Evolutionary conservation across 92 coral and sea anemone species (phyloP), one percentile per base, ranked within the genome.

Genomic region (Micromussa lordhowensis): DNA sequence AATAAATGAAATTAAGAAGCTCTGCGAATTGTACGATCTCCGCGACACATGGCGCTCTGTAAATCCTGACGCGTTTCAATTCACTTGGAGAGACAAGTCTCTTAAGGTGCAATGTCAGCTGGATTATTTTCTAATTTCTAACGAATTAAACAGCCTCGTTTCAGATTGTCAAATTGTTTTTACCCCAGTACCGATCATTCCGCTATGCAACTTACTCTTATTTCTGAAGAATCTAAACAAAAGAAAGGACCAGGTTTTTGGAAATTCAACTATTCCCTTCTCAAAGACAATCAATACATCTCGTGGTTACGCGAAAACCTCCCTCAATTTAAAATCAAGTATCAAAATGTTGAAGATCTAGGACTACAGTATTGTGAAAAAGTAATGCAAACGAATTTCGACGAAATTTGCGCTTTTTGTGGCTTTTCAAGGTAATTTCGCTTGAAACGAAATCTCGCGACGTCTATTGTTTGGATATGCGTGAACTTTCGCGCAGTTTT

Each of bases 241-340:
- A 54, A 53, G n/a, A 78, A 78, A 53, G 82, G 82, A 26, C 82
- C 82, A 16, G 38, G 82, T 35, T 54, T 54, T 35, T 78, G 82
- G 82, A 78, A 51, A 22, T 78, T 78, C 44, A 78, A 78, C 68
- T 3, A 53, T 9, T 78, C 82, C 22, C 68, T 53, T 78, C 68
- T 53, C 3, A 3, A 78, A 26, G 69, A 77, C 12, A 31, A 48
- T 21, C 8, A 3, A 9, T 78, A 78, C 24, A 32, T 49, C 0
- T 6, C 12, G 7, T 6, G 51, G 21, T 24, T 78, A 12, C 82
- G 35, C 0, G 66, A 11, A 78, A 21, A 22, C 74, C 28, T 21
- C 74, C 29, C 32, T 3, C 40, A 19, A 68, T 19, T 68, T 26
- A 26, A 68, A 19, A 68, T 1, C 12, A 19, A 19, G 29, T 28